Conservation (phyloP, 2,888 invertebrate genomes). For the Melanostoma mellinum region DNA sequence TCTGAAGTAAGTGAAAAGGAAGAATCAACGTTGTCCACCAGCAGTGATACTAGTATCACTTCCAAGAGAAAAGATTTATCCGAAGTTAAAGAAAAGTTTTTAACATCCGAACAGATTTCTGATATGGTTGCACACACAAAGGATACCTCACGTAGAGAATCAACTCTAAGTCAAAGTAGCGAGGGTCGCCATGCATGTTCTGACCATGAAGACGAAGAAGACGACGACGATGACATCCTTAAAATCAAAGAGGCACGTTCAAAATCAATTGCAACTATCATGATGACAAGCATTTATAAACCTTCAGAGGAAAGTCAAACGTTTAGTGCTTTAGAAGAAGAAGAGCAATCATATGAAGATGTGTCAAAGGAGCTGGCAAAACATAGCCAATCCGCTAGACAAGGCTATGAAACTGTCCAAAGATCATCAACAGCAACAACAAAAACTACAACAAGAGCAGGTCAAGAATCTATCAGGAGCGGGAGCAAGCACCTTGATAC, state of each 20-base stretch:
- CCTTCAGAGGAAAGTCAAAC: conserved; percentile 78
- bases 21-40: conserved; percentile 45
- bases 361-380: conserved; percentile 29
- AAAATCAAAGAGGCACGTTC: conserved; percentile 81
- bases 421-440: neutral
- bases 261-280: conserved; percentile 81
- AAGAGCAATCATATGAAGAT: conserved; percentile 73
- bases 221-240: conserved; percentile 73
- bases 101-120: conserved; percentile 21
- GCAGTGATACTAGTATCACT: neutral
- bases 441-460: neutral
- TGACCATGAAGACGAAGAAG: conserved; percentile 79
- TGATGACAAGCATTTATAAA: conserved; percentile 82
- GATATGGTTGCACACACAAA: conserved; percentile 24
- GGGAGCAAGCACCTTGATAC: conserved; percentile 23
- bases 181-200: conserved; percentile 77
- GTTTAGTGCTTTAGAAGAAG: conserved; percentile 77
- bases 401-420: conserved; percentile 34
- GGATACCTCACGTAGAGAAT: conserved; percentile 75
- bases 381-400: conserved; percentile 42
- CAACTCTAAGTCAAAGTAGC: conserved; percentile 78
- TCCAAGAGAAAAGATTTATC: conserved; percentile 37
- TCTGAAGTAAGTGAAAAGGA: conserved; percentile 43
- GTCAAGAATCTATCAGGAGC: conserved; percentile 50
- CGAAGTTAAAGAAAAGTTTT: conserved; percentile 18